These are phyloP conservation scores for Fundulus diaphanus DNA, from an alignment of 2,797 vertebrate species.

Conservation along the genomic window DNA sequence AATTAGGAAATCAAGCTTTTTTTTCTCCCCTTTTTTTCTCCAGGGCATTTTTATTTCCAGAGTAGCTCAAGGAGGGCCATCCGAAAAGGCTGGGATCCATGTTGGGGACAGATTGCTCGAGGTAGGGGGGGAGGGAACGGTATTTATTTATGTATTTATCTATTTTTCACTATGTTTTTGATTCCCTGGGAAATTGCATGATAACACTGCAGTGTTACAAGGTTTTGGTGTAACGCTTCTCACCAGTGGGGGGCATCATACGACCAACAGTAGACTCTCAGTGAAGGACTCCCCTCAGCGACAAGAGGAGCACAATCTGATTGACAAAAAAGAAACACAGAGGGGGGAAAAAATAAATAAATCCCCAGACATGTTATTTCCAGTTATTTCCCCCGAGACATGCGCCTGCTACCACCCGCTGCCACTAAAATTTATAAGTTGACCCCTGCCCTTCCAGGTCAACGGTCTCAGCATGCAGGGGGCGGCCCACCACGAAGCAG, in stretches of 20 bases:
- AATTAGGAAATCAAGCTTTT: conserved; percentile 5
- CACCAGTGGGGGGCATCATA: conserved; percentile 66
- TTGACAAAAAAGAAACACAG: not conserved
- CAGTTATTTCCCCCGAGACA: conserved; percentile 20
- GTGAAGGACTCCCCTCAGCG: not conserved
- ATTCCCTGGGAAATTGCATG: not conserved
- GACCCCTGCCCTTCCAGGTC: conserved; percentile 68
- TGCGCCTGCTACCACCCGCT: conserved; percentile 23
- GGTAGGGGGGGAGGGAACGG: conserved; percentile 64
- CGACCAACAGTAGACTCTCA: conserved; percentile 40
- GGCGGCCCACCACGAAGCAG: conserved; percentile 79
- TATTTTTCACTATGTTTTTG: not conserved
- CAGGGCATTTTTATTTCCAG: conserved; percentile 83
- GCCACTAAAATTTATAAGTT: conserved; percentile 24
- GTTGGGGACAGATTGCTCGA: conserved; percentile 81
- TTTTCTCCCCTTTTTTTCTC: conserved; percentile 46
- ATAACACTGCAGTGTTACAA: not conserved
- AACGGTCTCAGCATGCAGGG: conserved; percentile 77
- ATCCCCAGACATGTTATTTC: not conserved
- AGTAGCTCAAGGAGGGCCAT: conserved; percentile 78
- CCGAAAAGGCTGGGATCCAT: conserved; percentile 80
- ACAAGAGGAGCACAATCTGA: not conserved
- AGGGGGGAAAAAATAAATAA: not conserved
- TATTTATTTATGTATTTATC: not conserved
- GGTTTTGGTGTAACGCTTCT: conserved; percentile 45